A percentile compares a stretch with the other conserved stretches of the same genome.
These are phyloP conservation scores for Steinernema scapterisci DNA, from an alignment of 2,888 invertebrate genomes.

Conservation along the genomic window DNA sequence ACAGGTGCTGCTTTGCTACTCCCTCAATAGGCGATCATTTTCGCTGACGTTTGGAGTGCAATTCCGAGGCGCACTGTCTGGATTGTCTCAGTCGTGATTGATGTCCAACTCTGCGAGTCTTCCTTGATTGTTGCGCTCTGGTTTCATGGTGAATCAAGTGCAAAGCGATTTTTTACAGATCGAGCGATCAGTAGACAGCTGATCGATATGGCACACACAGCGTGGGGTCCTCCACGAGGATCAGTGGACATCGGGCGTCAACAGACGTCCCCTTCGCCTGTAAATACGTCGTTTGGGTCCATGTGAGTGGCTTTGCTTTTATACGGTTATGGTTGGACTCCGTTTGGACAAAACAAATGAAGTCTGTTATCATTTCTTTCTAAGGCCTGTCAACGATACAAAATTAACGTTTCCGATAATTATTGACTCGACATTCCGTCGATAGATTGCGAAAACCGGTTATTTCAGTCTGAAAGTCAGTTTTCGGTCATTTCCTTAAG, in stretches of 20 bases:
- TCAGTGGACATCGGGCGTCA: neutral
- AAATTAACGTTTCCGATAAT: neutral
- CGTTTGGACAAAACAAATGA: neutral
- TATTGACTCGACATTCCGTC: neutral
- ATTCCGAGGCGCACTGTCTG: no score
- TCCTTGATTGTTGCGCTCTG: no score
- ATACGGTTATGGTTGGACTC: neutral
- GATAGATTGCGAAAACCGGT: conserved; percentile 8
- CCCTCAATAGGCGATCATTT: no score
- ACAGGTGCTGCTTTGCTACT: no score
- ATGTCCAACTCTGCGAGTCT: no score
- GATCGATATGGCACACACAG: conserved; percentile 10
- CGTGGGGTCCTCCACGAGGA: neutral
- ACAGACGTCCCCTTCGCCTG: neutral
- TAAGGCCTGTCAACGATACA: no score
- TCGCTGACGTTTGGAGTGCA: no score
- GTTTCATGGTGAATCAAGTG: neutral
- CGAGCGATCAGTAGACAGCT: neutral
- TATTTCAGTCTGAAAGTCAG: neutral
- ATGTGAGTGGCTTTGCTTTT: conserved; percentile 5
- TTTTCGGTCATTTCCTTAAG: conserved; percentile 18
- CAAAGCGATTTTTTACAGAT: neutral
- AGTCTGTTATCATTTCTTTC: conserved; percentile 8
- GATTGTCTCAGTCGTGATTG: no score
- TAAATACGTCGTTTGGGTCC: conserved; percentile 1